Percentiles rank a stretch among this genome's conserved stretches.
These are phyloP conservation scores for Leucopsar rothschildi DNA, from an alignment of 2,113 vertebrate genomes.

Conservation along the genomic window DNA sequence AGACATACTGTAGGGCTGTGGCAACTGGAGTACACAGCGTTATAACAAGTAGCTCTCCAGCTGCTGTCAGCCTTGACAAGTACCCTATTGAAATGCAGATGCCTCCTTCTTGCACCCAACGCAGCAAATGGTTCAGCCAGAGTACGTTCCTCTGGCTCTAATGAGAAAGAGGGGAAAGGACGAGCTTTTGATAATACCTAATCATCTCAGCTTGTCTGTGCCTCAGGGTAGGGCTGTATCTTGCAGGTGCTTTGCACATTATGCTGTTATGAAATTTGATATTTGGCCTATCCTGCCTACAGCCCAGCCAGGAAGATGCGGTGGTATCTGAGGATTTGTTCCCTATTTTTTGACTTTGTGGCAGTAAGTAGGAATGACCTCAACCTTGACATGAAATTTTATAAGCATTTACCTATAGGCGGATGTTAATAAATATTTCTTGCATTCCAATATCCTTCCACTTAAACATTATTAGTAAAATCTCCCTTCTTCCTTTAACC, in stretches of 20 bases:
- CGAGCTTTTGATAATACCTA: neutral
- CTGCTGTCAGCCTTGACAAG: constrained; percentile 25
- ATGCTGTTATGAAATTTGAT: neutral
- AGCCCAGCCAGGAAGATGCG: neutral
- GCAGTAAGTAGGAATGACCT: neutral
- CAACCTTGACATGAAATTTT: neutral
- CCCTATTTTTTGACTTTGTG: neutral
- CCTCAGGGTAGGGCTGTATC: neutral
- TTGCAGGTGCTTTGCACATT: neutral
- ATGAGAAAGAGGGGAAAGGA: constrained; percentile 5
- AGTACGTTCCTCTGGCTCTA: neutral
- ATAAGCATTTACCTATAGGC: neutral
- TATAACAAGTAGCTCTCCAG: neutral
- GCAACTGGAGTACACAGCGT: neutral
- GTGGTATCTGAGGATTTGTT: neutral
- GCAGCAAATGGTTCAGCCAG: neutral
- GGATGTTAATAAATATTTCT: neutral
- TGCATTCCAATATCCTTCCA: neutral
- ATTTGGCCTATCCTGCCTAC: neutral
- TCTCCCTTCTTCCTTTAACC: constrained; percentile 31
- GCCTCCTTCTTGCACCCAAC: neutral
- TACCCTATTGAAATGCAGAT: constrained; percentile 6
- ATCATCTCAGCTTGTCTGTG: neutral
- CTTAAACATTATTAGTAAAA: constrained; percentile 24
- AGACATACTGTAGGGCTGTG: neutral